These are phyloP conservation scores for Campopleginae sp. DNA, from an alignment of 2,888 invertebrate genomes.

Conservation along the genomic window DNA sequence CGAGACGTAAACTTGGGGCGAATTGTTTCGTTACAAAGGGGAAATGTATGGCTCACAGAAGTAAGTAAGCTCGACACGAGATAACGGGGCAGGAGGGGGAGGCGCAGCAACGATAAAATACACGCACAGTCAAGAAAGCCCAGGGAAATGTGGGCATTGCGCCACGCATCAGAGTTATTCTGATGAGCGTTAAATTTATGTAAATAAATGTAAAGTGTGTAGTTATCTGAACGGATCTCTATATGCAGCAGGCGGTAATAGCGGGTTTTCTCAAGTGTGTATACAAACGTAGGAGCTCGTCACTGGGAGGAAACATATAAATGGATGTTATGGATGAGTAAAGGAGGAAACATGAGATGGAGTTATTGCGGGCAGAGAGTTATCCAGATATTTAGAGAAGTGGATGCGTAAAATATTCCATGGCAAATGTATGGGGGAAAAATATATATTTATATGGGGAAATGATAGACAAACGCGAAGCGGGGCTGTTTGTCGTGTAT, in stretches of 20 bases:
- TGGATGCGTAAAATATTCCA: background rate
- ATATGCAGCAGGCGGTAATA: slow-evolving; percentile 26
- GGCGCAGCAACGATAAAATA: background rate
- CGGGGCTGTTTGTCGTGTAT: background rate
- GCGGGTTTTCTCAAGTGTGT: slow-evolving; percentile 35
- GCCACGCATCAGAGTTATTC: slow-evolving; percentile 41
- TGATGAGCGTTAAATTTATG: slow-evolving; percentile 61
- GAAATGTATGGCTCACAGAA: too few species aligned
- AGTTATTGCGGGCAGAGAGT: background rate
- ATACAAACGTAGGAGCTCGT: slow-evolving; percentile 25
- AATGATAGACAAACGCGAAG: slow-evolving; percentile 4
- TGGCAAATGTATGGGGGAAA: slow-evolving; percentile 22
- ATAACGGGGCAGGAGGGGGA: too few species aligned
- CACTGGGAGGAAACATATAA: background rate
- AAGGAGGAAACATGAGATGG: background rate
- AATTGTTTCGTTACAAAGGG: too few species aligned
- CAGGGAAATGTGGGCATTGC: slow-evolving; percentile 26
- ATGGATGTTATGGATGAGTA: slow-evolving; percentile 5
- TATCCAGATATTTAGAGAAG: background rate
- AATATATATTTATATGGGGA: slow-evolving; percentile 35
- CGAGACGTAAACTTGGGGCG: too few species aligned
- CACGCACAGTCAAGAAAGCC: background rate
- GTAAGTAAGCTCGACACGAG: background rate
- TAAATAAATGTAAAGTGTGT: slow-evolving; percentile 53
- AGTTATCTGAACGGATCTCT: slow-evolving; percentile 19